These are phyloP conservation scores for Platygyra sinensis DNA, from an alignment of 64 coral and sea anemone genomes.

Conservation along the genomic window DNA sequence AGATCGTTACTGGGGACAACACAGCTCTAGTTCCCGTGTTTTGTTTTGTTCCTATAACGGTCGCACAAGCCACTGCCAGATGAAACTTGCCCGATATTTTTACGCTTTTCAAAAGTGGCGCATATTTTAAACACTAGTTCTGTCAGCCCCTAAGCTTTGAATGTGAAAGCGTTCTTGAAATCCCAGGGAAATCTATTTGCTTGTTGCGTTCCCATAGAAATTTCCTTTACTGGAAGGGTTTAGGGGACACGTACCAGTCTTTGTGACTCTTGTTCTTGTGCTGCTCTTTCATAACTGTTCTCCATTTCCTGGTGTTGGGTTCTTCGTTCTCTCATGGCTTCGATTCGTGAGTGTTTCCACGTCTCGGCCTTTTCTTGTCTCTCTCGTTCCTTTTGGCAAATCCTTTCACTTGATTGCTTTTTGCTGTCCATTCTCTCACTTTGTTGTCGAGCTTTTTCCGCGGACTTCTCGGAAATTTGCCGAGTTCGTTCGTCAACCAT, in stretches of 20 bases:
- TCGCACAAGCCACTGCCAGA: too few relatives aligned
- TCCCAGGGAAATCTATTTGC: too few relatives aligned
- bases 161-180: too few relatives aligned
- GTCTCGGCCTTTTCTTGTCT: slow-evolving; percentile 71
- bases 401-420: slow-evolving; percentile 50
- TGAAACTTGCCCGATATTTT: too few relatives aligned
- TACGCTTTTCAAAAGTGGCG: too few relatives aligned
- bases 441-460: slow-evolving; percentile 44
- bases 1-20: too few relatives aligned
- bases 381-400: slow-evolving; percentile 58
- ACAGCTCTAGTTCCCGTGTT: too few relatives aligned
- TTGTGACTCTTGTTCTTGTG: slow-evolving; percentile 61
- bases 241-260: slow-evolving; percentile 60
- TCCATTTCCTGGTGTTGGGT: slow-evolving; percentile 78
- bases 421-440: slow-evolving; percentile 64
- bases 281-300: slow-evolving; percentile 76
- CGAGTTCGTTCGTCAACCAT: slow-evolving; percentile 52
- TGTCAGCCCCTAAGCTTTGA: too few relatives aligned
- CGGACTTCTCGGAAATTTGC: slow-evolving; percentile 53
- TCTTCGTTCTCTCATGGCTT: slow-evolving; percentile 73
- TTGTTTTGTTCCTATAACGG: too few relatives aligned
- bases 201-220: neutral
- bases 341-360: slow-evolving; percentile 75
- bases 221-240: neutral
- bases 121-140: too few relatives aligned